Evolutionary conservation across 2,113 vertebrate species (phyloP).

Genomic region (Stegostoma tigrinum): DNA sequence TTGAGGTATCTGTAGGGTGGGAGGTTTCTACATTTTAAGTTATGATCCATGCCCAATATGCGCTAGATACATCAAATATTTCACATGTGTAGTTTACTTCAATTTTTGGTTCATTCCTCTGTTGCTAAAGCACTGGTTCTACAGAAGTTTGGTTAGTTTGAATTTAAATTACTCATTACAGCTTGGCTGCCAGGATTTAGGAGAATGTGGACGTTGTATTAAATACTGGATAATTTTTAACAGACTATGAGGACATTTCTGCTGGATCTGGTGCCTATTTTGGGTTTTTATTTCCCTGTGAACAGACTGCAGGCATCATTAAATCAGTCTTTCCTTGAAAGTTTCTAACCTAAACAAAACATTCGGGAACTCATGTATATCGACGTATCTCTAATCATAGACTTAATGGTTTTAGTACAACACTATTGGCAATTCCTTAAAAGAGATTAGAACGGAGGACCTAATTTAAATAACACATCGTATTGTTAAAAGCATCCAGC

Average conservation of each 20-base stretch:
- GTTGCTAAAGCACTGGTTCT: neutral
- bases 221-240: conserved; percentile 57
- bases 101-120: neutral
- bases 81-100: neutral
- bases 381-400: neutral
- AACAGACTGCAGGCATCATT: conserved; percentile 21
- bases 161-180: conserved; percentile 1
- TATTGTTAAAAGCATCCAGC: neutral
- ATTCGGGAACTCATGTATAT: neutral
- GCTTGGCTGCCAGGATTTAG: conserved; percentile 44
- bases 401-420: conserved; percentile 6
- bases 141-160: neutral
- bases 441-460: neutral
- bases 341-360: neutral
- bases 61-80: neutral
- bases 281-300: conserved; percentile 50
- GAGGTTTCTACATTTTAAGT: neutral
- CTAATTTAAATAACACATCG: neutral
- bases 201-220: conserved; percentile 60
- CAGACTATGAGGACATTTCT: conserved; percentile 50
- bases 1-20: neutral
- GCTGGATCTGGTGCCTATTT: conserved; percentile 54
- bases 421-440: too few species aligned
- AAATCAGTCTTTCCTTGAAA: neutral
- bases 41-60: neutral